Conservation (phyloP, 2,113 vertebrate species). For the Catharus bicknelli region DNA sequence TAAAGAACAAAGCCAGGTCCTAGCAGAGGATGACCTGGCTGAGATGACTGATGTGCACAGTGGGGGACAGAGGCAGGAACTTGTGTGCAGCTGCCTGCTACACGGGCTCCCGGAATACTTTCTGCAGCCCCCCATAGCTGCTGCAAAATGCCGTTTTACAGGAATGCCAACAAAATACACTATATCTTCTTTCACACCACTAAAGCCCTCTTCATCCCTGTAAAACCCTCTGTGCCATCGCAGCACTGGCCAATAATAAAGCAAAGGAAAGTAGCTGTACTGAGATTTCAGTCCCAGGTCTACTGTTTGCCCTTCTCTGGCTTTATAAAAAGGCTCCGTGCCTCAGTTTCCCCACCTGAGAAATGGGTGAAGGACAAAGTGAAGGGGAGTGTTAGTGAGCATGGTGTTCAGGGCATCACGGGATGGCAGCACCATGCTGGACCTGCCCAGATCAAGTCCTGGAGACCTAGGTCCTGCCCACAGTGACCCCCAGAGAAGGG, state of each 20-base stretch:
- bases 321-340: neutral
- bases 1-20: neutral
- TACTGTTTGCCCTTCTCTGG: neutral
- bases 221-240: neutral
- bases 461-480: neutral
- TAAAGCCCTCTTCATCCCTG: neutral
- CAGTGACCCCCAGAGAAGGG: neutral
- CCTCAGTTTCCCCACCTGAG: neutral
- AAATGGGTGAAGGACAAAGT: neutral
- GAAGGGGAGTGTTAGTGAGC: neutral
- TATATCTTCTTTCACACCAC: neutral
- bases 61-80: neutral
- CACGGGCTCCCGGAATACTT: accelerated
- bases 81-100: neutral
- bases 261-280: neutral
- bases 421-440: neutral
- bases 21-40: neutral
- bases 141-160: neutral
- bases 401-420: accelerated
- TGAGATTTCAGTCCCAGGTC: neutral
- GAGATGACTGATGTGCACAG: neutral
- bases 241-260: neutral
- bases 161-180: neutral
- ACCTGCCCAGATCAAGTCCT: neutral
- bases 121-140: neutral